Percentiles rank a stretch among this genome's conserved stretches.
These are phyloP conservation scores for Acomys russatus DNA, from an alignment of 2,797 vertebrate species.

Conservation along the genomic window DNA sequence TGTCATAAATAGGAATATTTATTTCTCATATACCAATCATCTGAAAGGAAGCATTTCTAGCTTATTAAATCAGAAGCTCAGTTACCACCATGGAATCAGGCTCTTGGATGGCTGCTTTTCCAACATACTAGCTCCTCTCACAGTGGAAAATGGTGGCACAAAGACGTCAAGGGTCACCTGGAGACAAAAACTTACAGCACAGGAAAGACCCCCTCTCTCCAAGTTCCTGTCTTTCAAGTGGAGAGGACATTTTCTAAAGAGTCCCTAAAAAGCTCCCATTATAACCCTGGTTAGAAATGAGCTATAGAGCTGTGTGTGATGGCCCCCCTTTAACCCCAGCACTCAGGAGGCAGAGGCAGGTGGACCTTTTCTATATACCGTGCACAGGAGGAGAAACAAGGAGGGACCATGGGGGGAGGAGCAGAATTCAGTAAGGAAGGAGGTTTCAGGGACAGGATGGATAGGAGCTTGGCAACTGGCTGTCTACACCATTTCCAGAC, in stretches of 20 bases:
- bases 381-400: background rate
- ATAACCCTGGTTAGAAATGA: background rate
- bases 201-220: background rate
- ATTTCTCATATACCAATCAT: background rate
- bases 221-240: background rate
- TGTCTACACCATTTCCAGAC: background rate
- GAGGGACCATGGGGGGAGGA: background rate
- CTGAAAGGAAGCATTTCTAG: slow-evolving; percentile 8
- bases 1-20: background rate
- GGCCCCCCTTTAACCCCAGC: too few relatives aligned
- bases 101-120: background rate
- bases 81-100: background rate
- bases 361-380: background rate
- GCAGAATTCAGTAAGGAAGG: background rate
- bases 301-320: background rate
- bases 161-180: background rate
- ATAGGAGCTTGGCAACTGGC: too few relatives aligned
- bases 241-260: background rate
- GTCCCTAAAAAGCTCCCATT: background rate
- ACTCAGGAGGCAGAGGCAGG: too few relatives aligned
- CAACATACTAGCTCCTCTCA: background rate
- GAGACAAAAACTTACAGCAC: background rate
- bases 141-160: background rate
- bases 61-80: slow-evolving; percentile 11
- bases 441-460: background rate